These are phyloP conservation scores for Coluber constrictor DNA, from an alignment of 2,797 vertebrate genomes.

Conservation along the genomic window DNA sequence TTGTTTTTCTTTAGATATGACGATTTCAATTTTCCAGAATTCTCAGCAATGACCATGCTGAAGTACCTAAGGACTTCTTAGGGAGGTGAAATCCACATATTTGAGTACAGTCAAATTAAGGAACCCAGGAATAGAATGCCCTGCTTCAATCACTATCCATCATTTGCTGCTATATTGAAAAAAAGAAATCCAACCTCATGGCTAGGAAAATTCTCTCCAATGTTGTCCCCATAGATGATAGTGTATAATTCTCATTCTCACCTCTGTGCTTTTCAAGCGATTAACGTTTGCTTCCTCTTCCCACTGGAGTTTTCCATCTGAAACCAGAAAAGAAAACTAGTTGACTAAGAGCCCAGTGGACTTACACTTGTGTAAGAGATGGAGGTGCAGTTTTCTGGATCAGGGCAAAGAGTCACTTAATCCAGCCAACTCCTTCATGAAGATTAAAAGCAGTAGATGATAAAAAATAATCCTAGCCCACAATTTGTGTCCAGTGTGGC, in stretches of 20 bases:
- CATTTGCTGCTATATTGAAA: neutral
- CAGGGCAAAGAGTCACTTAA: neutral
- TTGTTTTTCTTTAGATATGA: too few relatives aligned
- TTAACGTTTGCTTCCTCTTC: constrained; percentile 88
- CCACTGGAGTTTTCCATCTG: constrained; percentile 91
- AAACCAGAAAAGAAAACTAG: neutral
- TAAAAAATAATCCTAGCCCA: neutral
- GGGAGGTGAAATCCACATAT: neutral
- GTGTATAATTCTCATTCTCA: constrained; percentile 44
- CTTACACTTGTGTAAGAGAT: neutral
- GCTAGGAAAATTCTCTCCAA: neutral
- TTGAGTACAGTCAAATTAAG: neutral
- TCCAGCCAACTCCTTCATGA: neutral
- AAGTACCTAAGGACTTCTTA: neutral
- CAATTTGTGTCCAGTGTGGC: neutral
- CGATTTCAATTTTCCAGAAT: neutral
- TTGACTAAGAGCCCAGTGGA: neutral
- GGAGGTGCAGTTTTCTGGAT: neutral
- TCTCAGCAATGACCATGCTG: neutral
- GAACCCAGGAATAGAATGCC: neutral
- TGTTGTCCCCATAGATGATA: neutral
- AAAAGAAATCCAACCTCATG: too few relatives aligned
- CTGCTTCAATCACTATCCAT: neutral
- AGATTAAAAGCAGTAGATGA: neutral
- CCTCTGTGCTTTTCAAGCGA: constrained; percentile 87